Conservation (phyloP, 1,140 invertebrate genomes). For the Drosophila subpulchrella region DNA sequence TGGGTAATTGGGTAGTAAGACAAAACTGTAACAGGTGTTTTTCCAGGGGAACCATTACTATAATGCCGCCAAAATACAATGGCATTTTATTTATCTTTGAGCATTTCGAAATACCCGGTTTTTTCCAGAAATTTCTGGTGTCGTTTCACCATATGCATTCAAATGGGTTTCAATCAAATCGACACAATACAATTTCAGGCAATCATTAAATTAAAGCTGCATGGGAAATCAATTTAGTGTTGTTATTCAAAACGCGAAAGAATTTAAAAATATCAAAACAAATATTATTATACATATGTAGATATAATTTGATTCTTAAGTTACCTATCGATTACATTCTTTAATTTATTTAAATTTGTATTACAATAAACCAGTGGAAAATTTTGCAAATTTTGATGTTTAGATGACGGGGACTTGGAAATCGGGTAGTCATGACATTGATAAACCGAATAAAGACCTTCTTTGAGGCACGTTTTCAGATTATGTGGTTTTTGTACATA, state of each 20-base stretch:
- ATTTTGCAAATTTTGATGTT: not conserved
- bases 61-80: slow-evolving; percentile 1
- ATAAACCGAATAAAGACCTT: not conserved
- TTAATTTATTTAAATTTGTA: not conserved
- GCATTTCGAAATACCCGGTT: not conserved
- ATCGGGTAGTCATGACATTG: not conserved
- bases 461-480: not conserved
- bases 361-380: not conserved
- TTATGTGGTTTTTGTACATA: not conserved
- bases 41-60: not conserved
- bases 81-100: not conserved
- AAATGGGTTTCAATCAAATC: slow-evolving; percentile 20
- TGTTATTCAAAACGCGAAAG: not conserved
- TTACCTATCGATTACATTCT: not conserved
- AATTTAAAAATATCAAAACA: not conserved
- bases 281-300: not conserved
- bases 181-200: slow-evolving; percentile 14
- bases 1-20: not conserved
- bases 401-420: not conserved
- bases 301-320: no score
- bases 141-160: slow-evolving; percentile 2
- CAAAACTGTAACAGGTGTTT: slow-evolving; percentile 6
- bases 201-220: slow-evolving; percentile 24
- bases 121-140: slow-evolving; percentile 11
- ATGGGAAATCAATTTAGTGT: slow-evolving; percentile 12